Percentiles rank a stretch among this genome's conserved stretches.
phyloP scores from a whole-genome alignment of 2,888 invertebrate genomes.

The Lasioglossum oenotherae region DNA sequence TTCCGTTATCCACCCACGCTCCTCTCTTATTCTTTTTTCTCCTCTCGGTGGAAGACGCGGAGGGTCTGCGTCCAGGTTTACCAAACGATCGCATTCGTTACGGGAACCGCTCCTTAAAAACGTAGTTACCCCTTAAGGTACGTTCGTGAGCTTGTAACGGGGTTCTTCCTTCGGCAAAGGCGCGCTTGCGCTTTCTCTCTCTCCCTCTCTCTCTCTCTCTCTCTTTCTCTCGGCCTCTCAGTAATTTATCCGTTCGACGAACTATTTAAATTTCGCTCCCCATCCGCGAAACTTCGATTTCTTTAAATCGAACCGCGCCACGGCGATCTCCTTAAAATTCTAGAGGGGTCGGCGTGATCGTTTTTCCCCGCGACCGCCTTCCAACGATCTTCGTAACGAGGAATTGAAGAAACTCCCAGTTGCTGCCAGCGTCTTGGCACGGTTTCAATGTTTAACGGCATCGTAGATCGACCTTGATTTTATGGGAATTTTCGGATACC shows the following conservation, averaged over 20 bases:
- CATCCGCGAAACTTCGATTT: constrained; percentile 30
- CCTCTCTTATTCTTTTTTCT: constrained; percentile 27
- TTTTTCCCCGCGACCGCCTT: constrained; percentile 27
- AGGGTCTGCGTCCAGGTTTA: constrained; percentile 67
- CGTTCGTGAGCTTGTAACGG: constrained; percentile 54
- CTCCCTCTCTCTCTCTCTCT: not conserved
- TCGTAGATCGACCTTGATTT: constrained; percentile 39
- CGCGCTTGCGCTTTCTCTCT: not conserved
- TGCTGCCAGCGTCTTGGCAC: not conserved
- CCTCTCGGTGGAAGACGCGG: constrained; percentile 41
- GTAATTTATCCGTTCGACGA: constrained; percentile 64
- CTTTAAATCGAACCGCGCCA: constrained; percentile 40
- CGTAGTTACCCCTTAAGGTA: constrained; percentile 65
- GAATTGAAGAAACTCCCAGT: constrained; percentile 31
- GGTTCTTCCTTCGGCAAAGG: constrained; percentile 39
- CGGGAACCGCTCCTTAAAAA: constrained; percentile 74
- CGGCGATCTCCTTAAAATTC: constrained; percentile 49
- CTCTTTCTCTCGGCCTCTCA: not conserved
- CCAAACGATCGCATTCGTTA: constrained; percentile 76
- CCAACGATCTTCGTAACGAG: constrained; percentile 42
- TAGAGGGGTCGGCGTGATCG: constrained; percentile 19
- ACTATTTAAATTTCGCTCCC: constrained; percentile 68
- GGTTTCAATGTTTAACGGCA: constrained; percentile 32
- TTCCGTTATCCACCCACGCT: constrained; percentile 62
- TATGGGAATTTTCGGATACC: not conserved